A percentile compares a stretch with the other conserved stretches of the same genome.
Conservation (phyloP, 2,888 invertebrate species). For the Acrobeloides nanus region DNA sequence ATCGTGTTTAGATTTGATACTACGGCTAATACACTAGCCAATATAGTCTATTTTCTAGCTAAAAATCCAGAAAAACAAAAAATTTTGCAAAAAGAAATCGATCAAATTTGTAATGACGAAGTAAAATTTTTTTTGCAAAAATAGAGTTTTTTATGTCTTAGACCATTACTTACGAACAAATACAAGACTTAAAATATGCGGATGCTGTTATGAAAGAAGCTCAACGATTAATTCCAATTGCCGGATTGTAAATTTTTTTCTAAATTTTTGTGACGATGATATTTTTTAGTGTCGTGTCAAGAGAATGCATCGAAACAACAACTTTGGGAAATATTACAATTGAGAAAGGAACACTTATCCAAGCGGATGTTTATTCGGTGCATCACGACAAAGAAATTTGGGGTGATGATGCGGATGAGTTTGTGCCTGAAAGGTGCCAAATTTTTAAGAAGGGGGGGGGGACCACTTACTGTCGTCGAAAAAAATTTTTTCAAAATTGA, state of each 20-base stretch:
- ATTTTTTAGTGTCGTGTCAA: too few relatives aligned
- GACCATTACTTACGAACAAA: conserved; percentile 31
- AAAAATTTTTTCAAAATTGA: too few relatives aligned
- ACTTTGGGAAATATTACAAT: too few relatives aligned
- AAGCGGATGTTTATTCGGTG: conserved; percentile 36
- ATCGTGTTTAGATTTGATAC: conserved; percentile 55
- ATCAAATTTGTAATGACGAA: conserved; percentile 19
- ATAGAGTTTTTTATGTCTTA: conserved; percentile 3
- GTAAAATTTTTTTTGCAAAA: conserved; percentile 12
- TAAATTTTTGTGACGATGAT: too few relatives aligned
- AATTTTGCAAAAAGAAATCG: conserved; percentile 33
- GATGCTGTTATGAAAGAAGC: conserved; percentile 43
- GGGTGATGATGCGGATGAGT: conserved; percentile 43
- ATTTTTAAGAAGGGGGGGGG: too few relatives aligned
- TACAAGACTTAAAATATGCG: conserved; percentile 31
- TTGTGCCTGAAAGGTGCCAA: conserved; percentile 47
- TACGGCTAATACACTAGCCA: conserved; percentile 57
- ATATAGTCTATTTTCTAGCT: conserved; percentile 56
- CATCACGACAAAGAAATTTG: conserved; percentile 41
- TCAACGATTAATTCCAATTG: conserved; percentile 39
- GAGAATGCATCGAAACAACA: too few relatives aligned
- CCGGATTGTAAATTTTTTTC: too few relatives aligned
- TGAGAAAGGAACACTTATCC: too few relatives aligned
- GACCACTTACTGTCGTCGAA: too few relatives aligned
- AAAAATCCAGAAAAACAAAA: conserved; percentile 55